These are phyloP conservation scores for Tragelaphus imberbis DNA, from an alignment of 2,113 vertebrate genomes.

Conservation along the genomic window DNA sequence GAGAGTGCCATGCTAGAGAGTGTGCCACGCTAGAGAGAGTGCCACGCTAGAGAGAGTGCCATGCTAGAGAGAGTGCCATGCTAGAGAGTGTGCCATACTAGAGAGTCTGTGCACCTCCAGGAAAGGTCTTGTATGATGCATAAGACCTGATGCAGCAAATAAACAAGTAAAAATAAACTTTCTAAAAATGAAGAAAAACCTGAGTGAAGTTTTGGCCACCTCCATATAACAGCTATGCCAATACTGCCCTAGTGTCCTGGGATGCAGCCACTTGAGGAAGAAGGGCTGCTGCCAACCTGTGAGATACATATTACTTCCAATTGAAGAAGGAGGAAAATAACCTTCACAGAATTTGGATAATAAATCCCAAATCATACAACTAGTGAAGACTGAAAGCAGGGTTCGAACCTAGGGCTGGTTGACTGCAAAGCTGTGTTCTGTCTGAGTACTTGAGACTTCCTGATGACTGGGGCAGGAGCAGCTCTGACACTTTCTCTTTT, in stretches of 20 bases:
- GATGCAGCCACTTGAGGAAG: neutral
- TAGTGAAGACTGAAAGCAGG: neutral
- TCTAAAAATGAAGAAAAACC: neutral
- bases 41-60: too few species aligned
- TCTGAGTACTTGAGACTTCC: neutral
- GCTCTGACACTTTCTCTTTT: neutral
- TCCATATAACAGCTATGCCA: neutral
- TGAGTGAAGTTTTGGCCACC: neutral
- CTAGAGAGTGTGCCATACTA: too few species aligned
- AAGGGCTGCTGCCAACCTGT: too few species aligned
- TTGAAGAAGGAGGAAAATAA: neutral
- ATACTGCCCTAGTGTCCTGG: neutral
- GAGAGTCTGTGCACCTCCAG: neutral
- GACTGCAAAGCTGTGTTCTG: neutral
- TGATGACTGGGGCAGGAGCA: neutral
- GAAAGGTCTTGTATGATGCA: neutral
- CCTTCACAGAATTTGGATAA: neutral
- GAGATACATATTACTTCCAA: neutral
- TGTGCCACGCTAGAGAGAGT: too few species aligned
- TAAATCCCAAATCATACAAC: neutral
- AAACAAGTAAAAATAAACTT: neutral
- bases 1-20: too few species aligned
- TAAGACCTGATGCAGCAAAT: neutral
- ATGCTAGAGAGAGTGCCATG: fast-evolving
- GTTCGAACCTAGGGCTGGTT: neutral